phyloP scores from a whole-genome alignment of 2,113 vertebrate species.

The Pachypanchax playfairii region DNA sequence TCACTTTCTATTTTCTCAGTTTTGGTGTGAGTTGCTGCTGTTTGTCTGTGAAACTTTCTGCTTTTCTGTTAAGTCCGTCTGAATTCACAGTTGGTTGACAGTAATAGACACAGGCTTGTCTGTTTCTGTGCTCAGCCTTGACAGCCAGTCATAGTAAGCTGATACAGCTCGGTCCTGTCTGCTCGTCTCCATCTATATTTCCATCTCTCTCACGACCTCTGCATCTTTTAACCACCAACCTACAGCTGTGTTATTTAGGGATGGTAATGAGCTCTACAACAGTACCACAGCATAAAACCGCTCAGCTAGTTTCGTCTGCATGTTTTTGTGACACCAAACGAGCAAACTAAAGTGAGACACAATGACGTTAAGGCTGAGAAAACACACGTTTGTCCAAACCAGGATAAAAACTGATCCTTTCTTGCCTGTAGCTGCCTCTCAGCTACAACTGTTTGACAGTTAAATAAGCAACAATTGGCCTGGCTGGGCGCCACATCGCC shows the following conservation, averaged over 20 bases:
- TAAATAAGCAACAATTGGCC: conserved; percentile 60
- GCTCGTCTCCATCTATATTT: conserved; percentile 21
- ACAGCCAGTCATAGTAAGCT: conserved; percentile 42
- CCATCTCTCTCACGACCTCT: conserved; percentile 22
- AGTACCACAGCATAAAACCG: neutral
- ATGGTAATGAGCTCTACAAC: conserved; percentile 7
- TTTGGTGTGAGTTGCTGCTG: neutral
- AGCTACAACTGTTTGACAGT: conserved; percentile 47
- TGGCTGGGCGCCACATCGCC: conserved; percentile 40
- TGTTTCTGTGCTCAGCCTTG: conserved; percentile 33
- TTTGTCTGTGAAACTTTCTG: conserved; percentile 10
- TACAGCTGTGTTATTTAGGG: conserved; percentile 26
- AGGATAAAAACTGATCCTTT: conserved; percentile 6
- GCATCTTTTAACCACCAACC: conserved; percentile 9
- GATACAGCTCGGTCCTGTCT: conserved; percentile 35
- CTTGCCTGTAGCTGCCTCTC: conserved; percentile 28
- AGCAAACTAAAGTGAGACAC: conserved; percentile 2
- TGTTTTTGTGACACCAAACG: conserved; percentile 12
- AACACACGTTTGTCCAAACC: neutral
- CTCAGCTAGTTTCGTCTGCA: neutral
- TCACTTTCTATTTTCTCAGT: neutral
- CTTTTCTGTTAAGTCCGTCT: conserved; percentile 4
- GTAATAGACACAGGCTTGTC: conserved; percentile 23
- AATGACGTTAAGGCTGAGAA: conserved; percentile 10
- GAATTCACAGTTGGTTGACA: conserved; percentile 36